These are phyloP conservation scores for Xanthorhoe spadicearia DNA, from an alignment of 2,888 invertebrate genomes.

Conservation along the genomic window DNA sequence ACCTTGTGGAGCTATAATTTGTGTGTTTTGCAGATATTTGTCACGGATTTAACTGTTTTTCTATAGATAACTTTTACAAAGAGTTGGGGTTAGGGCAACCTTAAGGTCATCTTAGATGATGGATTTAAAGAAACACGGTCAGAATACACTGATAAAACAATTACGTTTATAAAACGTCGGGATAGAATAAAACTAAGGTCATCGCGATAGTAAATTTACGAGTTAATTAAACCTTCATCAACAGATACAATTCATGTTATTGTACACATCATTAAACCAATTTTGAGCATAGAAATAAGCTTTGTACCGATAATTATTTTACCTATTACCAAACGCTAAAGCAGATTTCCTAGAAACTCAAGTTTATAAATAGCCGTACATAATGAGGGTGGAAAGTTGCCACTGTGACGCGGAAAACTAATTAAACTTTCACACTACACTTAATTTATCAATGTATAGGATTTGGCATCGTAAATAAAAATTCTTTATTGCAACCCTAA, in stretches of 20 bases:
- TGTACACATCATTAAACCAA: not conserved
- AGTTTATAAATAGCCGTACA: slow-evolving; percentile 33
- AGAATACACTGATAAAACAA: too few relatives aligned
- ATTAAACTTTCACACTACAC: slow-evolving; percentile 52
- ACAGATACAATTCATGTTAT: not conserved
- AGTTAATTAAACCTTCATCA: not conserved
- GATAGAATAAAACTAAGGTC: too few relatives aligned
- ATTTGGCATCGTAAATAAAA: not conserved
- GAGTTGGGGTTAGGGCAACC: too few relatives aligned
- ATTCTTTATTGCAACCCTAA: too few relatives aligned
- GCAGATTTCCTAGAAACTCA: slow-evolving; percentile 1
- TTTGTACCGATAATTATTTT: not conserved
- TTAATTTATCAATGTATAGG: slow-evolving; percentile 42
- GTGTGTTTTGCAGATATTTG: too few relatives aligned
- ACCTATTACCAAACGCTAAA: not conserved
- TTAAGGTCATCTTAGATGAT: too few relatives aligned
- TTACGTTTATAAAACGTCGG: too few relatives aligned
- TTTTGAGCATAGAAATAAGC: not conserved
- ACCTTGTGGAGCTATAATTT: too few relatives aligned
- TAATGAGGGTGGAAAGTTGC: slow-evolving; percentile 39
- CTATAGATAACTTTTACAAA: too few relatives aligned
- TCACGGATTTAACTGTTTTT: too few relatives aligned
- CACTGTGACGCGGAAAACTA: slow-evolving; percentile 46
- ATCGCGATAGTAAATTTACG: too few relatives aligned
- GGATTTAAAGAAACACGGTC: too few relatives aligned